Evolutionary conservation across 2,888 invertebrate species (phyloP), one percentile per base, ranked within the genome.

Genomic region (Ethmia dodecea): DNA sequence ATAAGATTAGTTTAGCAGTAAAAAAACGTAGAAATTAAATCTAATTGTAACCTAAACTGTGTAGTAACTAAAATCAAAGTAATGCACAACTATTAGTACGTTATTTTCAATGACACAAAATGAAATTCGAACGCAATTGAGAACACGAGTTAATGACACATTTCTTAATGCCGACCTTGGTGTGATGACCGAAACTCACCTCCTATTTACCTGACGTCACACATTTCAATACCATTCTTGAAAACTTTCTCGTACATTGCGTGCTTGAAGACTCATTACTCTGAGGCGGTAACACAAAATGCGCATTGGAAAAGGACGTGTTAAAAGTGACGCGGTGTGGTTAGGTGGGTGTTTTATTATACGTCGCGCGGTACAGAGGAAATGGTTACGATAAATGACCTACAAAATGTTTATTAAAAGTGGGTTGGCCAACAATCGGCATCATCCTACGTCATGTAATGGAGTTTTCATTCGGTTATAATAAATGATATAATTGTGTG

Each of bases 341-440:
- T 43, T 42, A 40, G 42, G 46, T 38, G 39, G 42, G 46, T 38
- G 39, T 26, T 26, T 26, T 10, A 12, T 26, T 26, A 6, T 9
- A 5, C 6, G 3, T 26, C 11, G 10, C 11, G n/a, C 11, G n/a
- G 54, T 62, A 55, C 48, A 45, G 54, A 62, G 66, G 68, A 68
- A 72, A 65, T 67, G 70, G 66, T 68, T 63, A 65, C 75, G 67
- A 68, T 67, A 62, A 66, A 65, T 65, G 76, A 77, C 76, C 78
- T 69, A 79, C 70, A 71, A 75, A 76, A 65, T 61, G 61, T 51
- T 60, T 62, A 57, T 61, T 60, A n/a, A 65, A 79, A 78, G 67
- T 78, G 67, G 78, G 79, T n/a, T n/a, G n/a, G n/a, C n/a, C n/a
- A n/a, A n/a, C n/a, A n/a, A n/a, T n/a, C n/a, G n/a, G n/a, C n/a